These are phyloP conservation scores for Drosophila kambysellisi DNA, from an alignment of 2,888 invertebrate genomes.

Conservation along the genomic window DNA sequence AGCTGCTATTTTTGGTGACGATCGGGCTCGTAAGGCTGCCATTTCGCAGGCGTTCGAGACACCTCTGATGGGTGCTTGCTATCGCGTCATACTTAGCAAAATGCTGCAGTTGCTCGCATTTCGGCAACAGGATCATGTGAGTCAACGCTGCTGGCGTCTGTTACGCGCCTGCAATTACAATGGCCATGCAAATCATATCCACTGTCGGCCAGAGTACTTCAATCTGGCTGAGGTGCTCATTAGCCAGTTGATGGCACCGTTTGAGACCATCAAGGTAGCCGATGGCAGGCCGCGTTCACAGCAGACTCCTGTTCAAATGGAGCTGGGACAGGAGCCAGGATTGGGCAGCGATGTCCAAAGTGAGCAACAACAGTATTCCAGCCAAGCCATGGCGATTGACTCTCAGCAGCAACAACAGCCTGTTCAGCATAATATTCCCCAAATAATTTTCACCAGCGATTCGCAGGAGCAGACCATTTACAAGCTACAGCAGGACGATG, in stretches of 20 bases:
- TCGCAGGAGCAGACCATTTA: conserved; percentile 72
- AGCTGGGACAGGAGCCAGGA: conserved; percentile 53
- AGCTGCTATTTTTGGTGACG: conserved; percentile 80
- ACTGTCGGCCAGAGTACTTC: conserved; percentile 82
- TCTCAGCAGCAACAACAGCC: conserved; percentile 28
- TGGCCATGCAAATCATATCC: conserved; percentile 75
- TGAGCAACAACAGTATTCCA: conserved; percentile 44
- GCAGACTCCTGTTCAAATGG: conserved; percentile 58
- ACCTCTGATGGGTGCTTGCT: conserved; percentile 82
- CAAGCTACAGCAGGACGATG: conserved; percentile 78
- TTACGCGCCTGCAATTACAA: conserved; percentile 83
- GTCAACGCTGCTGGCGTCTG: conserved; percentile 82
- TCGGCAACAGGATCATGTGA: conserved; percentile 78
- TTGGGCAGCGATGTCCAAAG: conserved; percentile 23
- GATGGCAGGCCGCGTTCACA: conserved; percentile 19
- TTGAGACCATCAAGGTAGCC: conserved; percentile 78
- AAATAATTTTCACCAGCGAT: conserved; percentile 36
- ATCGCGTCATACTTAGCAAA: conserved; percentile 82
- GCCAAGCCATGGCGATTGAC: conserved; percentile 15
- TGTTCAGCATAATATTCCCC: conserved; percentile 21
- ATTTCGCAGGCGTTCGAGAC: conserved; percentile 75
- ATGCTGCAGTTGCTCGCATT: conserved; percentile 83
- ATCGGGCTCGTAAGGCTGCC: conserved; percentile 66
- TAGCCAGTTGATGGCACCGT: conserved; percentile 83
- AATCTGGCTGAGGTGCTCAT: conserved; percentile 83